phyloP scores from a whole-genome alignment of 2,888 invertebrate species.

The Nipponacmea schrenckii region DNA sequence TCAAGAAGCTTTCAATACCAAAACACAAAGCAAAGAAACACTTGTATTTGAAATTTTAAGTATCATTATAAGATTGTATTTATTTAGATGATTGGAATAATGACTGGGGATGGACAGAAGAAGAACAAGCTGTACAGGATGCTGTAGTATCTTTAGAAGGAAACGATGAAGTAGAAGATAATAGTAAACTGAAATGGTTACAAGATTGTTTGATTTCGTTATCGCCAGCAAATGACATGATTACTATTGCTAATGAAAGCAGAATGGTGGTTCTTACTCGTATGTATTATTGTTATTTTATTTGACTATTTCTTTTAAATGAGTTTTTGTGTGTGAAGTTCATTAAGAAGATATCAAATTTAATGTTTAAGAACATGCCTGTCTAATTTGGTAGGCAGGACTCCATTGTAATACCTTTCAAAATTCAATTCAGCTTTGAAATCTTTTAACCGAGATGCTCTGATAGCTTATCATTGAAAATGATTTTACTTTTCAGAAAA shows the following conservation, averaged over 20 bases:
- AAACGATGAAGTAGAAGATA: slow-evolving; percentile 30
- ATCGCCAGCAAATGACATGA: slow-evolving; percentile 77
- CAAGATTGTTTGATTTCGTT: slow-evolving; percentile 76
- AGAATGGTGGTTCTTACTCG: slow-evolving; percentile 74
- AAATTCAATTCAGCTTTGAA: neutral
- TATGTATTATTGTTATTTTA: slow-evolving; percentile 34
- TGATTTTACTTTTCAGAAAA: slow-evolving; percentile 49
- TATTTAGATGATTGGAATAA: slow-evolving; percentile 54
- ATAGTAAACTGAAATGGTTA: slow-evolving; percentile 73
- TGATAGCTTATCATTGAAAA: too few species aligned
- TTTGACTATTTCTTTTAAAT: too few species aligned
- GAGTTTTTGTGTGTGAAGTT: too few species aligned
- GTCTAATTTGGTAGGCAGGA: neutral
- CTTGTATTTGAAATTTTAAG: too few species aligned
- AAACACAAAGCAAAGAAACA: too few species aligned
- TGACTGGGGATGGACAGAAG: slow-evolving; percentile 64
- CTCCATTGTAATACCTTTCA: too few species aligned
- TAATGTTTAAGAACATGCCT: neutral
- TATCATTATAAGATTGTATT: too few species aligned
- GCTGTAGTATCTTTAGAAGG: slow-evolving; percentile 29
- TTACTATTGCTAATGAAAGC: slow-evolving; percentile 77
- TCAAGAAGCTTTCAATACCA: too few species aligned
- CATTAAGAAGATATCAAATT: too few species aligned
- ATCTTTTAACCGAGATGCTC: neutral
- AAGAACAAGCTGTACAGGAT: slow-evolving; percentile 38